phyloP scores from a whole-genome alignment of 2,888 invertebrate species.

The Drosophila meridionalis region DNA sequence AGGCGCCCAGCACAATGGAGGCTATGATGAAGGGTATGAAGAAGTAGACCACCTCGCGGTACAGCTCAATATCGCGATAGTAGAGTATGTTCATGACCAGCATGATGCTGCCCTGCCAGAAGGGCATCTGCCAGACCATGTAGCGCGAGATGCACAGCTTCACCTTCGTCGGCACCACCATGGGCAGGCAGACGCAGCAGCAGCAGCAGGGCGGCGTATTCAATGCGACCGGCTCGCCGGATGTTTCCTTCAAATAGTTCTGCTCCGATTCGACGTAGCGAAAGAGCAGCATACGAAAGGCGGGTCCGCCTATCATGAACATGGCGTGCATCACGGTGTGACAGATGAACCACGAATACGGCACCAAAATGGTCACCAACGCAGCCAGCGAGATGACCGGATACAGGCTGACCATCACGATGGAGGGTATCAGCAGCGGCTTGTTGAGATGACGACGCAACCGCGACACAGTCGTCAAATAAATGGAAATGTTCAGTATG shows the following conservation, averaged over 20 bases:
- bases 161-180: conserved; percentile 73
- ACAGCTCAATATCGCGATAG: conserved; percentile 74
- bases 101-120: conserved; percentile 83
- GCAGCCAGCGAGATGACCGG: conserved; percentile 82
- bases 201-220: conserved; percentile 83
- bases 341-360: conserved; percentile 82
- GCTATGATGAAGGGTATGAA: conserved; percentile 82
- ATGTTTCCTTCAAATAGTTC: conserved; percentile 84
- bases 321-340: conserved; percentile 84
- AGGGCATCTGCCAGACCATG: conserved; percentile 83
- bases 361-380: conserved; percentile 80
- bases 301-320: conserved; percentile 81
- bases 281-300: conserved; percentile 82
- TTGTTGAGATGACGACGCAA: conserved; percentile 66
- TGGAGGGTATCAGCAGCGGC: conserved; percentile 65
- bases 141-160: conserved; percentile 78
- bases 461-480: conserved; percentile 72
- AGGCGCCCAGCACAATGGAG: conserved; percentile 83
- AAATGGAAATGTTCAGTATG: conserved; percentile 81
- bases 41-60: conserved; percentile 73
- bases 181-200: conserved; percentile 79
- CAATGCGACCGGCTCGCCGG: conserved; percentile 82
- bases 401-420: conserved; percentile 80
- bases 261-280: conserved; percentile 83
- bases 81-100: conserved; percentile 82